phyloP scores from a whole-genome alignment of 1,140 invertebrate genomes.

The Calephelis nemesis region DNA sequence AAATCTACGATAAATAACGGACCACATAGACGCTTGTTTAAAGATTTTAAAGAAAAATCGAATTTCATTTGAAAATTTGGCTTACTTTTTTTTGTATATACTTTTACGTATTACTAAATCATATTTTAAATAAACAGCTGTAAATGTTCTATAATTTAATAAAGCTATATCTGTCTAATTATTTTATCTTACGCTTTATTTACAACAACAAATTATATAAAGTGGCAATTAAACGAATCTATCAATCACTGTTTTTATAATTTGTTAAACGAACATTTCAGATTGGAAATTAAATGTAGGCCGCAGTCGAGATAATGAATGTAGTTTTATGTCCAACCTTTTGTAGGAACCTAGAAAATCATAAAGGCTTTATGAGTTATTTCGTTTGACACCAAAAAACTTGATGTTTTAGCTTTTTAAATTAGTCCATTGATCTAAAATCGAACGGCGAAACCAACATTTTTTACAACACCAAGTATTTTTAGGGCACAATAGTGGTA shows the following conservation, averaged over 20 bases:
- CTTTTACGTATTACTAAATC: no score
- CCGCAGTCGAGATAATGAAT: constrained; percentile 23
- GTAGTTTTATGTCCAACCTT: constrained; percentile 15
- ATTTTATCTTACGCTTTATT: neutral
- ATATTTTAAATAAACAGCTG: neutral
- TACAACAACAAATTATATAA: neutral
- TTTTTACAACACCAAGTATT: constrained; percentile 50
- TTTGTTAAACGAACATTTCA: constrained; percentile 9
- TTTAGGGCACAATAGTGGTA: constrained; percentile 58
- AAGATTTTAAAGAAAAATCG: no score
- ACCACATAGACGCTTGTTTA: no score
- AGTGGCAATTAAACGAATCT: constrained; percentile 14
- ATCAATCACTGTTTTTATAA: constrained; percentile 14
- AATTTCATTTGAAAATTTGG: no score
- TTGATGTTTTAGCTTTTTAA: constrained; percentile 41
- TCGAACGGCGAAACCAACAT: constrained; percentile 31
- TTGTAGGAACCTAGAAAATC: constrained; percentile 26
- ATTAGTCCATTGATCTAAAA: constrained; percentile 43
- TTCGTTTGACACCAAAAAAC: constrained; percentile 38
- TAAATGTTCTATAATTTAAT: neutral
- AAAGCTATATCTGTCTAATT: neutral
- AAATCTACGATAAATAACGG: no score
- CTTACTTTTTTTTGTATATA: no score
- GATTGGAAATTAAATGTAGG: constrained; percentile 24
- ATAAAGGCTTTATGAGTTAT: constrained; percentile 25